Conservation (phyloP, 2,797 vertebrate species). For the Hoplostethus atlanticus region DNA sequence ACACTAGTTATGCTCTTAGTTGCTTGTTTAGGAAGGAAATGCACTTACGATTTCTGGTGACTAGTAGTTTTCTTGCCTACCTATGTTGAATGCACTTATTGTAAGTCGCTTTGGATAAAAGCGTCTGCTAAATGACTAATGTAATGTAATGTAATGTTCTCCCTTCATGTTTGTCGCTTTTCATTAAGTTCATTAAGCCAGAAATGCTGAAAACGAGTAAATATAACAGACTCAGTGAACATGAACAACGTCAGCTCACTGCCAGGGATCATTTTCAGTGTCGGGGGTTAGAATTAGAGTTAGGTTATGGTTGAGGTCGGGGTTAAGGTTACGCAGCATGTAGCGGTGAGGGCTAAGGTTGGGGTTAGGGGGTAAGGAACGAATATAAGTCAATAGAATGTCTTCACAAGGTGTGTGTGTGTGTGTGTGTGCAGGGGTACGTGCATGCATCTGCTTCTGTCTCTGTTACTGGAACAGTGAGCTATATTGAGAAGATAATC, state of each 20-base stretch:
- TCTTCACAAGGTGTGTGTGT: constrained; percentile 10
- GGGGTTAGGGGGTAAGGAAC: constrained; percentile 26
- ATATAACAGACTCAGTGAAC: constrained; percentile 7
- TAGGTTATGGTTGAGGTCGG: constrained; percentile 27
- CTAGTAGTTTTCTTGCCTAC: too few relatives aligned
- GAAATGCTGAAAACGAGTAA: not conserved
- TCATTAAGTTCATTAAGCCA: not conserved
- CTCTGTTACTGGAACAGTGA: constrained; percentile 32
- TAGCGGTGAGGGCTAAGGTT: constrained; percentile 10
- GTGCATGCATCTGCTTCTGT: constrained; percentile 17
- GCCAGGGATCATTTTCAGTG: constrained; percentile 17
- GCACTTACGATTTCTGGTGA: too few relatives aligned
- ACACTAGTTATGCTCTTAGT: too few relatives aligned
- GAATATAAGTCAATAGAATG: constrained; percentile 1
- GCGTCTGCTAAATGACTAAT: too few relatives aligned
- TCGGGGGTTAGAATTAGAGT: constrained; percentile 27
- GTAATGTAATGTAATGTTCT: too few relatives aligned
- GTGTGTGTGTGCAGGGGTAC: constrained; percentile 23
- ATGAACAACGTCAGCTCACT: constrained; percentile 33
- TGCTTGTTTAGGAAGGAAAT: too few relatives aligned
- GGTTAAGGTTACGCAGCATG: constrained; percentile 43
- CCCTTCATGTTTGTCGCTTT: too few relatives aligned
- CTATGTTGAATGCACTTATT: too few relatives aligned
- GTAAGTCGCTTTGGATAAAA: too few relatives aligned
- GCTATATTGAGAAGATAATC: constrained; percentile 71